These are phyloP conservation scores for Ophraella communa DNA, from an alignment of 2,888 invertebrate species.

Conservation along the genomic window DNA sequence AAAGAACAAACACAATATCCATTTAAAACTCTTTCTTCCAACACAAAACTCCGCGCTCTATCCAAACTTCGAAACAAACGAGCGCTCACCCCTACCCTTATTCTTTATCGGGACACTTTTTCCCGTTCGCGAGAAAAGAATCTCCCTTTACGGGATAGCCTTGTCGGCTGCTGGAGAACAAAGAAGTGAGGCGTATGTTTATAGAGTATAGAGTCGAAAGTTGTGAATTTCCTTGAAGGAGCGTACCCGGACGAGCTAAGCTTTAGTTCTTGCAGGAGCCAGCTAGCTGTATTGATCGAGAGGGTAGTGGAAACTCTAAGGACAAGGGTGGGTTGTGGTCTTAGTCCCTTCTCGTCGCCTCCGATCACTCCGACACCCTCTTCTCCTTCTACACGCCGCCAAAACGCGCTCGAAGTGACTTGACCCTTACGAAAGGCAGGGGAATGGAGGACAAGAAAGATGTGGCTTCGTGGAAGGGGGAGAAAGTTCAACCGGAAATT, in stretches of 20 bases:
- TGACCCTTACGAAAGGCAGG: slow-evolving; percentile 46
- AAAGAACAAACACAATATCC: slow-evolving; percentile 33
- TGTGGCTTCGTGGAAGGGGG: slow-evolving; percentile 24
- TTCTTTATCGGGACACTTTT: slow-evolving; percentile 41
- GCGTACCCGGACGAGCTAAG: slow-evolving; percentile 61
- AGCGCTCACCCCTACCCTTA: slow-evolving; percentile 28
- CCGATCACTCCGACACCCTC: slow-evolving; percentile 39
- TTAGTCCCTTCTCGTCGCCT: slow-evolving; percentile 56
- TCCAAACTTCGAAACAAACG: slow-evolving; percentile 28
- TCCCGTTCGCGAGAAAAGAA: slow-evolving; percentile 42
- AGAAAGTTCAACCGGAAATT: slow-evolving; percentile 12
- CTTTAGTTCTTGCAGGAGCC: slow-evolving; percentile 61
- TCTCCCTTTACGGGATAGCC: slow-evolving; percentile 28
- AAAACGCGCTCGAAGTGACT: slow-evolving; percentile 36
- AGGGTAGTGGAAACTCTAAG: slow-evolving; percentile 53
- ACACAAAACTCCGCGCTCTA: slow-evolving; percentile 18
- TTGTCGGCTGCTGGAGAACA: slow-evolving; percentile 40
- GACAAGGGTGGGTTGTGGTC: slow-evolving; percentile 61
- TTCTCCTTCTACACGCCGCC: slow-evolving; percentile 4
- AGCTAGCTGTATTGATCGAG: slow-evolving; percentile 61
- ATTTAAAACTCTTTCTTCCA: slow-evolving; percentile 34
- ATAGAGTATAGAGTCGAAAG: slow-evolving; percentile 48
- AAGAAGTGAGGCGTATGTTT: slow-evolving; percentile 45
- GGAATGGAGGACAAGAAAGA: slow-evolving; percentile 38
- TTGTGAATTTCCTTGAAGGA: slow-evolving; percentile 55